Evolutionary conservation across 2,888 invertebrate genomes (phyloP).

Genomic region (Miltochrista miniata): DNA sequence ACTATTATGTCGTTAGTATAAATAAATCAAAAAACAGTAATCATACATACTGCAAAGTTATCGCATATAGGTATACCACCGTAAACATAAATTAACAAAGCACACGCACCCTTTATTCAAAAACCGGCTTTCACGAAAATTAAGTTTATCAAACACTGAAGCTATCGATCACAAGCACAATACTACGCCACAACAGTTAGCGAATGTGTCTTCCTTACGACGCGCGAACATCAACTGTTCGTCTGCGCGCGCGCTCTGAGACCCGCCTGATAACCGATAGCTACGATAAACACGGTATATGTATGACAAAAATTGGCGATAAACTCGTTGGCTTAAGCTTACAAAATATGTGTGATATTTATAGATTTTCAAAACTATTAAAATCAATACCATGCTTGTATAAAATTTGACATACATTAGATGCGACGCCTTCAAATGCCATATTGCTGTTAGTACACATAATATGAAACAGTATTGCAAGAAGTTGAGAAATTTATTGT

Average conservation of each 20-base stretch:
- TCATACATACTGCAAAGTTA: constrained; percentile 28
- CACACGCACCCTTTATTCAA: constrained; percentile 62
- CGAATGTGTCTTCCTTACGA: constrained; percentile 77
- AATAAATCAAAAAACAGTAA: constrained; percentile 4
- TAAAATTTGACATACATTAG: constrained; percentile 26
- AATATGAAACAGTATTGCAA: constrained; percentile 13
- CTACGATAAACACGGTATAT: constrained; percentile 57
- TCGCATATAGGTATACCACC: constrained; percentile 20
- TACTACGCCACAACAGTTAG: constrained; percentile 54
- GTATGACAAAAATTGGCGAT: constrained; percentile 56
- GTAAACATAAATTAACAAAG: constrained; percentile 37
- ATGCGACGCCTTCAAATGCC: constrained; percentile 10
- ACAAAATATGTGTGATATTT: constrained; percentile 23
- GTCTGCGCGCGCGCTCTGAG: constrained; percentile 55
- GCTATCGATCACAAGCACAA: constrained; percentile 61
- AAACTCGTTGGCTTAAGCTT: constrained; percentile 30
- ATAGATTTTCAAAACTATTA: constrained; percentile 29
- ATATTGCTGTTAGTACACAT: constrained; percentile 20
- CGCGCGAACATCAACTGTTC: constrained; percentile 80
- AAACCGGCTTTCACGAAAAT: constrained; percentile 49
- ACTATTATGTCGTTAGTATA: too few species aligned
- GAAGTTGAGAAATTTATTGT: neutral
- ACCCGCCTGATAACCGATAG: constrained; percentile 74
- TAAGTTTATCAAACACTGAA: constrained; percentile 54
- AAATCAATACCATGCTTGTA: constrained; percentile 8